These are phyloP conservation scores for Cavia aperea DNA, from an alignment of 2,113 vertebrate species.

Conservation along the genomic window DNA sequence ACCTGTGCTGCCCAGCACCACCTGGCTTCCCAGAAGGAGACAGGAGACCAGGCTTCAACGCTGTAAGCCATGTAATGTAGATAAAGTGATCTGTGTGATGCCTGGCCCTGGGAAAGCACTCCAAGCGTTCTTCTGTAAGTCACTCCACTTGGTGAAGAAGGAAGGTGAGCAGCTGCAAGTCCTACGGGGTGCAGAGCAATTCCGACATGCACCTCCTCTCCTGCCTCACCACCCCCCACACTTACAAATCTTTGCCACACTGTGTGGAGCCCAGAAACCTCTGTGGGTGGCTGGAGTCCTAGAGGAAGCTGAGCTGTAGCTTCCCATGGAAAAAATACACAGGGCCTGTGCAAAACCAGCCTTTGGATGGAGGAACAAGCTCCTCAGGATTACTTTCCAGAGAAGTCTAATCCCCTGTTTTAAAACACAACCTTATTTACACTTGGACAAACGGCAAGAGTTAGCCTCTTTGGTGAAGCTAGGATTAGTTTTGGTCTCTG, in stretches of 20 bases:
- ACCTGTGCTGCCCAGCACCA: background rate
- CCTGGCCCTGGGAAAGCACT: background rate
- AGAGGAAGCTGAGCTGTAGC: background rate
- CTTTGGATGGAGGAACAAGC: background rate
- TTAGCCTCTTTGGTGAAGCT: constrained; percentile 7
- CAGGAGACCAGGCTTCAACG: background rate
- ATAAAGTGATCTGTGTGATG: background rate
- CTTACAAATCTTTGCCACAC: background rate
- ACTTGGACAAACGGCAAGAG: background rate
- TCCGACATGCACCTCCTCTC: background rate
- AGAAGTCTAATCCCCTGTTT: background rate
- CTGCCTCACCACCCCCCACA: background rate
- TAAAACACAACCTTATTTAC: background rate
- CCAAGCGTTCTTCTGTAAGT: background rate
- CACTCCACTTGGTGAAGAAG: background rate
- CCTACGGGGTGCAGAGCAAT: background rate
- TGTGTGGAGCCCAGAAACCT: background rate
- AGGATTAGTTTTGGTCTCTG: constrained; percentile 6
- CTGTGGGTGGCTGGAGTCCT: background rate
- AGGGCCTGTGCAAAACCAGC: background rate
- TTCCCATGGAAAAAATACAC: background rate
- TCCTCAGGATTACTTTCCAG: background rate
- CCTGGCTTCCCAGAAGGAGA: background rate
- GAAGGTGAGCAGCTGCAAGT: background rate
- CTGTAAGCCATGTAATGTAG: background rate